A percentile compares a stretch with the other conserved stretches of the same genome.
Conservation (phyloP, 1,140 invertebrate species). For the Metopolophium dirhodum region DNA sequence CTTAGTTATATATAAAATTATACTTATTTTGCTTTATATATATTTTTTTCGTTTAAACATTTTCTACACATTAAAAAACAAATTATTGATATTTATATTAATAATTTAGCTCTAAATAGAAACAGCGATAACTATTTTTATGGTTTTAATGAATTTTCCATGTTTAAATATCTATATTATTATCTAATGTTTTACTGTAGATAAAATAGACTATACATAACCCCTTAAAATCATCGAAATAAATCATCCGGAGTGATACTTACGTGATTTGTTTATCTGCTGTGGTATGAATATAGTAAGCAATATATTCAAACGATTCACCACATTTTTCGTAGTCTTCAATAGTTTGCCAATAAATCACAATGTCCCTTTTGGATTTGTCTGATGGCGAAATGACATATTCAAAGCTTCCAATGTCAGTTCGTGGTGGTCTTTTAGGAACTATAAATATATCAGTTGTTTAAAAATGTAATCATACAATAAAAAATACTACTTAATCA, state of each 20-base stretch:
- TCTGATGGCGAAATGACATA: conserved; percentile 62
- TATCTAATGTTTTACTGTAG: background rate
- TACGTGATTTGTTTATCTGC: background rate
- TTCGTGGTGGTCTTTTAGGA: conserved; percentile 70
- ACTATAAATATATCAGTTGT: conserved; percentile 59
- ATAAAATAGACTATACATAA: background rate
- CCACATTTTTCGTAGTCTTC: conserved; percentile 69
- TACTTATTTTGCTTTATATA: too few species aligned
- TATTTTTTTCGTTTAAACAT: too few species aligned
- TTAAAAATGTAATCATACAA: background rate
- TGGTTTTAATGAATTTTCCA: background rate
- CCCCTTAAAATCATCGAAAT: background rate
- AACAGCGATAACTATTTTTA: background rate
- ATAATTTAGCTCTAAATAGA: background rate
- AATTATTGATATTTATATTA: background rate
- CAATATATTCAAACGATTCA: conserved; percentile 64
- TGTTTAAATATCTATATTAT: too few species aligned
- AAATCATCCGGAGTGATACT: background rate
- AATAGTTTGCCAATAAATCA: conserved; percentile 75
- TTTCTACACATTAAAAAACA: background rate
- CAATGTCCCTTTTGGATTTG: conserved; percentile 65
- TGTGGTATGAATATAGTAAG: conserved; percentile 61
- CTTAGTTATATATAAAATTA: too few species aligned
- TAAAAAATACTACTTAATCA: background rate
- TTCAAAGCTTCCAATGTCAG: conserved; percentile 72